Evolutionary conservation across 1,140 invertebrate genomes (phyloP), one percentile per base, ranked within the genome.

Genomic region (Drosophila athabasca): DNA sequence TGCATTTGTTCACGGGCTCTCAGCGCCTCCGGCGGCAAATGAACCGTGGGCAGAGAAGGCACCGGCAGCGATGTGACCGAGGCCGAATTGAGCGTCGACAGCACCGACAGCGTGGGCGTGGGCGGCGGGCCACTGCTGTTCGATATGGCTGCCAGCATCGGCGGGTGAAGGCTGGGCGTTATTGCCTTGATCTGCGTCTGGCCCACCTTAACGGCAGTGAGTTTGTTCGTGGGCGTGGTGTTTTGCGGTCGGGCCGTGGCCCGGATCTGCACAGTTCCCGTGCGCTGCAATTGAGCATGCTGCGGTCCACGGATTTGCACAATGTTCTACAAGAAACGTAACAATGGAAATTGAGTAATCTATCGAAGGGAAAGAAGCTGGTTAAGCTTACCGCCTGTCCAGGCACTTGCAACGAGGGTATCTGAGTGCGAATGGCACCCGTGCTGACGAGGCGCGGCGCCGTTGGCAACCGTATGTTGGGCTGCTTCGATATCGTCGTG

Each of bases 401-500:
- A 5, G 85, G 75, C 49, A 91, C 73, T 45, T 82, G 79, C 39
- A 80, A 54, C 46, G 88, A 70, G 22, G 81, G 79, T 59, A 87
- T 72, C 54, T 89, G 85, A 6, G 75, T 92, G 52, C 92, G 91
- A 53, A 93, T 85, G 19, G 48, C 50, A 54, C 91, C 89, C 48
- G 92, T 90, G 45, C 80, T 90, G 7, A 90, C 67, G 39, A 91
- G 55, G 6, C 90, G 82, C 29, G 91, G 90, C 6, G 83, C 70
- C 46, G 75, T 91, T 1, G 85, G 92, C 55, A 90, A 75, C 46
- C 91, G 80, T 13, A 92, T 82, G 29, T 90, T 78, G 55, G 90
- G 87, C 67, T 91, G 92, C 60, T 91, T 90, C 24, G 92, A 91
- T 70, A 92, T 92, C 51, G 92, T 92, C 13, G 92, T 92, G 57